Evolutionary conservation across 2,113 vertebrate species (phyloP).

Genomic region (Hydrochoerus hydrochaeris): DNA sequence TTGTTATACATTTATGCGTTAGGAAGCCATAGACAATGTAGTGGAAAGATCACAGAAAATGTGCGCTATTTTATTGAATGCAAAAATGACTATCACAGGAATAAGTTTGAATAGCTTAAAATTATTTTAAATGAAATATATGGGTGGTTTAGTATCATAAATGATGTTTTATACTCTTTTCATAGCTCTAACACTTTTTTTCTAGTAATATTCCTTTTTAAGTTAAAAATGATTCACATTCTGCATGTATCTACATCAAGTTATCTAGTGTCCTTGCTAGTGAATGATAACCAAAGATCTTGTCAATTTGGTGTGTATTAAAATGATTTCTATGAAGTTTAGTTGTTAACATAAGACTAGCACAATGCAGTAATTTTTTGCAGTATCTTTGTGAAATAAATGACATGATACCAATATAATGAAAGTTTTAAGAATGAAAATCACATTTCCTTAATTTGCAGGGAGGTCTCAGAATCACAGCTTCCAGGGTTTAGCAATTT

Average conservation of each 20-base stretch:
- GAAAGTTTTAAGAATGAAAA: background rate
- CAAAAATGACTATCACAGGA: slow-evolving; percentile 36
- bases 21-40: background rate
- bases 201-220: slow-evolving; percentile 18
- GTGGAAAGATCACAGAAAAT: slow-evolving; percentile 15
- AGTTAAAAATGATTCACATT: slow-evolving; percentile 20
- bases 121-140: slow-evolving; percentile 4
- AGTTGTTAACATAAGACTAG: background rate
- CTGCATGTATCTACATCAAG: background rate
- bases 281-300: background rate
- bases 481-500: background rate
- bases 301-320: background rate
- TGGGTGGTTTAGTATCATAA: slow-evolving; percentile 23
- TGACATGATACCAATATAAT: background rate
- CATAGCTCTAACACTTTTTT: background rate
- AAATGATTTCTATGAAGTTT: slow-evolving; percentile 37
- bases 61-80: slow-evolving; percentile 14
- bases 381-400: slow-evolving; percentile 29
- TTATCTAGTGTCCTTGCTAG: background rate
- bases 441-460: slow-evolving; percentile 3
- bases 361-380: background rate
- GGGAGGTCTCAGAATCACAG: background rate
- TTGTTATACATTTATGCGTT: background rate
- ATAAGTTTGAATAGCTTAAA: slow-evolving; percentile 32
- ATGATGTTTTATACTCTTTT: slow-evolving; percentile 3